These are phyloP conservation scores for Cryptotermes secundus DNA, from an alignment of 1,140 invertebrate species.

Conservation along the genomic window DNA sequence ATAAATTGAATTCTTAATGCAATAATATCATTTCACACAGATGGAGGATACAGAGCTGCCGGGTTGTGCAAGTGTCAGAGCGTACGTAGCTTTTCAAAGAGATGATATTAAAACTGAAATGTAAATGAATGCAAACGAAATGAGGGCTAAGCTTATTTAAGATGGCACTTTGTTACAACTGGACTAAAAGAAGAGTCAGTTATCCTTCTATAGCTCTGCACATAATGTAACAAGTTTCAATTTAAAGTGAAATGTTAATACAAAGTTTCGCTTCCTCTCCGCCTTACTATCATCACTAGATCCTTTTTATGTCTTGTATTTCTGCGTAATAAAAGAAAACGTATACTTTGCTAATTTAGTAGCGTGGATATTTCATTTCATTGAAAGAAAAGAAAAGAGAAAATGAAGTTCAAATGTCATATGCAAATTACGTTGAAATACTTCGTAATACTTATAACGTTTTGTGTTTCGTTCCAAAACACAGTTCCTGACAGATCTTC, in stretches of 20 bases:
- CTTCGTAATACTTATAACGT: too few relatives aligned
- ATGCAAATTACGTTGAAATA: not conserved
- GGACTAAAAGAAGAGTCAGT: not conserved
- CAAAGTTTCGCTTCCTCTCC: not conserved
- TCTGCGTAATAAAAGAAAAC: not conserved
- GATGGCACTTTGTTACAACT: not conserved
- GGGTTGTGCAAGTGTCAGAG: too few relatives aligned
- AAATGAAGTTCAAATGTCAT: not conserved
- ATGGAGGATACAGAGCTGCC: not conserved
- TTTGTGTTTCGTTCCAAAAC: too few relatives aligned
- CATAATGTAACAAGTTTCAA: not conserved
- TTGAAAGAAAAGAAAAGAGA: not conserved
- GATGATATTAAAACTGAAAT: not conserved
- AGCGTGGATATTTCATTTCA: not conserved
- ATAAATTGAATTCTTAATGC: not conserved
- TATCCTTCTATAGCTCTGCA: not conserved
- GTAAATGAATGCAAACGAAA: not conserved
- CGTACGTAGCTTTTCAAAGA: not conserved
- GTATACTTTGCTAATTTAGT: not conserved
- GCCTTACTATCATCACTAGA: not conserved
- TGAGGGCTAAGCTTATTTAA: not conserved
- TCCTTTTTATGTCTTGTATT: not conserved
- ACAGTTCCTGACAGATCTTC: too few relatives aligned
- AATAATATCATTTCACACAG: not conserved
- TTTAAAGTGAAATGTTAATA: not conserved